Base-by-base conservation (phyloP, 2,888 invertebrate species). In the Phortica magna region DNA sequence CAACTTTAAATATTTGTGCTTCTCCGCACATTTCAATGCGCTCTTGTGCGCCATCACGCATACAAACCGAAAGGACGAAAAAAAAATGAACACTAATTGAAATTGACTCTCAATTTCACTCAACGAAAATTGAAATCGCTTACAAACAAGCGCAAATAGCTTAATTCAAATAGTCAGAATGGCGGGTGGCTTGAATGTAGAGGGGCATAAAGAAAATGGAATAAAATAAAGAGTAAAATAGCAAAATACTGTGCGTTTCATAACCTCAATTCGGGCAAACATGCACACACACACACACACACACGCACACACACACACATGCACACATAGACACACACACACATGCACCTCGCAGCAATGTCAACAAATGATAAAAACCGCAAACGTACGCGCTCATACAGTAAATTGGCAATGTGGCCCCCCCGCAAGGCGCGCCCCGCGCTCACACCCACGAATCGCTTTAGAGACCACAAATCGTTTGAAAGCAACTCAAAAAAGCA, bases 361-460 rank as follows among this genome's bases (percentile, higher is more conserved):
- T 61, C 73, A 73, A 73, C 73, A 61, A 61, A 73, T 61, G 61
- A 73, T 73, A 61, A 57, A 61, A 73, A 73, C 73, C 73, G 22
- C 73, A 73, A 59, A 73, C 42, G 61, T 42, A 73, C 61, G 73
- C 59, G 41, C 42, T 48, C 19, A 68, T 68, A 19, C 48, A 43
- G 19, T 48, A 55, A 55, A 55, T 55, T 55, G 55, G 17, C 55
- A 55, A 14, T 64, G 12, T 68, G 48, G 22, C 19, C n/a, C 67
- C 19, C 10, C 53, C 53, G 53, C 53, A 53, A 10, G 12, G 53
- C 53, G 1, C 53, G 53, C 53, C 10, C 53, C 53, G 53, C 72
- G 64, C 59, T 4, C 31, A 31, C 2, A 4, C 31, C 31, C 2
- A 31, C 31, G 31, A 31, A 31, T 31, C 2, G 31, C 31, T 31